Evolutionary conservation across 1,140 invertebrate species (phyloP), one percentile per base, ranked within the genome.

Genomic region (Lordiphosa collinella): DNA sequence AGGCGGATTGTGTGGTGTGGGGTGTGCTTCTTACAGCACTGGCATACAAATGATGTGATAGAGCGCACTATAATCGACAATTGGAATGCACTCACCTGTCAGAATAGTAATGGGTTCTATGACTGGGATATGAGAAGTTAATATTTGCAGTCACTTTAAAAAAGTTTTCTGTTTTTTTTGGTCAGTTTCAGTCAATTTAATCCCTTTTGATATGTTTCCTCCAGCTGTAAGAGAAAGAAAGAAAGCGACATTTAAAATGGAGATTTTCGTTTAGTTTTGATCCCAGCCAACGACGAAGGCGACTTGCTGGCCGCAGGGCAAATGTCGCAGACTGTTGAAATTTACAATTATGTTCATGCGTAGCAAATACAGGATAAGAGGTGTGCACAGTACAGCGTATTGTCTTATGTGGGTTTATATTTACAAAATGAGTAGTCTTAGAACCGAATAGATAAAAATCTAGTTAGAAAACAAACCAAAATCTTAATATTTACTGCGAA

Each of bases 21-120:
- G 4, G 18, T 22, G 18, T 29, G 46, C 46, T 11, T 22, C 38
- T 13, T 31, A 38, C 54, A 35, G 40, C 46, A 38, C 36, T 68
- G 43, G 59, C 63, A 69, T 54, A 66, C 72, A 65, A 75, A 61
- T 57, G 71, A 53, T 32, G 53, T 64, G 54, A 75, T 4, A 22
- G 18, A 22, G 1, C 3, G 18, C 4, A 22, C 4, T 1, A 22
- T 78, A 78, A 72, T 76, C 50, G 50, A 68, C 57, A 64, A 68
- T 68, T 68, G 46, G 46, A 48, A 31, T 48, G 32, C 29, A 61
- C 49, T 48, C 35, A 54, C 32, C 49, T 44, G 22, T 44, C 22
- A 44, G 7, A 43, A 22, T 43, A 18, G 10, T 11, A 22, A 18
- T 41, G 8, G n/a, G 29, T 25, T 2, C 25, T n/a, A 43, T 43